phyloP scores from a whole-genome alignment of 2,113 vertebrate species.

The Oenanthe oenanthe region DNA sequence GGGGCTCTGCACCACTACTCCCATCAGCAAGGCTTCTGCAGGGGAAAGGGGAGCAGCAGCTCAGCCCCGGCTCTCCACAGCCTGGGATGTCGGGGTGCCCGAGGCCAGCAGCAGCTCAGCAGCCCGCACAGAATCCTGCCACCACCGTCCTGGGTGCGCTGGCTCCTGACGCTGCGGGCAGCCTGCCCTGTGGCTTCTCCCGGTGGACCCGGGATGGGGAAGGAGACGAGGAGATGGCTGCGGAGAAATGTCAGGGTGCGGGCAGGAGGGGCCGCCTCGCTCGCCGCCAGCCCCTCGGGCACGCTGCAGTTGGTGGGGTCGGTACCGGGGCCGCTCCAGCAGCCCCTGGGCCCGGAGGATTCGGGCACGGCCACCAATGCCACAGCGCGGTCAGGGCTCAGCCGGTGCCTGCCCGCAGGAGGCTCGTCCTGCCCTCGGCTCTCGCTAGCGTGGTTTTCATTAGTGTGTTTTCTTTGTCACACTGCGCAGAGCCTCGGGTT shows the following conservation, averaged over 20 bases:
- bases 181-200: not conserved
- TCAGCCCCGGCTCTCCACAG: fast-evolving
- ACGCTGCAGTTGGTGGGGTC: fast-evolving
- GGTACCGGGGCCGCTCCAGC: not conserved
- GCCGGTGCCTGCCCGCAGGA: conserved; percentile 16
- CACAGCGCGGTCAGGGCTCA: not conserved
- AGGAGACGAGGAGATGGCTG: fast-evolving
- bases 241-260: fast-evolving
- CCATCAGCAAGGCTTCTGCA: not conserved
- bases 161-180: not conserved
- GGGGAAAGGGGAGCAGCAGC: not conserved
- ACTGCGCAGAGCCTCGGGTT: not conserved
- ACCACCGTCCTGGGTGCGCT: fast-evolving
- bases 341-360: not conserved
- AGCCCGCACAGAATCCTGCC: not conserved
- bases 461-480: conserved; percentile 63
- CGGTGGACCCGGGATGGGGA: not conserved
- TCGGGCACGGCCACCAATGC: not conserved
- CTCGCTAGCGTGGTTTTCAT: conserved; percentile 35
- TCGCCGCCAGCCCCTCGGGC: not conserved
- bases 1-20: not conserved
- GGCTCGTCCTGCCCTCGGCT: not conserved
- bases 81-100: not conserved
- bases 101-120: not conserved
- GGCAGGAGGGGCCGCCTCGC: not conserved